A percentile compares a stretch with the other conserved stretches of the same genome.
Evolutionary conservation across 2,888 invertebrate species (phyloP).

Genomic region (Erebia aethiops): DNA sequence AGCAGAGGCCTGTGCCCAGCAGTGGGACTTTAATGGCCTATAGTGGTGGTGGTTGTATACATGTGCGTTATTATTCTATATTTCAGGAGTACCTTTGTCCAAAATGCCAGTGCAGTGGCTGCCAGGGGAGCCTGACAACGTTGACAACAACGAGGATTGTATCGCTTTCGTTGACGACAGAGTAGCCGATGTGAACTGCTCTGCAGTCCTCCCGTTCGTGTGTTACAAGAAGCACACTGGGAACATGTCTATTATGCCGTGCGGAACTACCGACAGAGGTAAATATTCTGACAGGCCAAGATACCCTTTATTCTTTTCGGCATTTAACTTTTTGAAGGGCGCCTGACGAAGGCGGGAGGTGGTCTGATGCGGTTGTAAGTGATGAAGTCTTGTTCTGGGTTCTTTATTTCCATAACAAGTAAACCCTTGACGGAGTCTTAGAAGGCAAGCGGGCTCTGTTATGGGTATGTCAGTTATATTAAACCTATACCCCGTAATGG

Average conservation of each 20-base stretch:
- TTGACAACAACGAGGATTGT: slow-evolving; percentile 34
- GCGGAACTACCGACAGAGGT: slow-evolving; percentile 43
- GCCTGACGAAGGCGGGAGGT: too few species aligned
- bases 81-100: slow-evolving; percentile 37
- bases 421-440: too few species aligned
- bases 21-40: too few species aligned
- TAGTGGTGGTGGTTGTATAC: too few species aligned
- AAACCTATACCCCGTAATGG: too few species aligned
- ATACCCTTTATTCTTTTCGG: background rate
- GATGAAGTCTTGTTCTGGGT: too few species aligned
- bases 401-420: too few species aligned
- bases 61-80: background rate
- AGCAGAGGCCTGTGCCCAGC: too few species aligned
- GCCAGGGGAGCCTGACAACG: slow-evolving; percentile 38
- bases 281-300: background rate
- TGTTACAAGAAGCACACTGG: slow-evolving; percentile 38
- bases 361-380: too few species aligned
- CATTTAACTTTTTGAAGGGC: too few species aligned
- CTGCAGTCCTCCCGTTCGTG: slow-evolving; percentile 37
- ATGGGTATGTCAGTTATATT: too few species aligned
- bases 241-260: slow-evolving; percentile 25
- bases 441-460: too few species aligned
- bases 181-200: slow-evolving; percentile 40
- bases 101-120: slow-evolving; percentile 40
- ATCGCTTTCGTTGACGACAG: slow-evolving; percentile 29